Evolutionary conservation across 35 echinoderm and acorn worm genomes (phyloP), one percentile per base, ranked within the genome.

Genomic region (Anneissia japonica): DNA sequence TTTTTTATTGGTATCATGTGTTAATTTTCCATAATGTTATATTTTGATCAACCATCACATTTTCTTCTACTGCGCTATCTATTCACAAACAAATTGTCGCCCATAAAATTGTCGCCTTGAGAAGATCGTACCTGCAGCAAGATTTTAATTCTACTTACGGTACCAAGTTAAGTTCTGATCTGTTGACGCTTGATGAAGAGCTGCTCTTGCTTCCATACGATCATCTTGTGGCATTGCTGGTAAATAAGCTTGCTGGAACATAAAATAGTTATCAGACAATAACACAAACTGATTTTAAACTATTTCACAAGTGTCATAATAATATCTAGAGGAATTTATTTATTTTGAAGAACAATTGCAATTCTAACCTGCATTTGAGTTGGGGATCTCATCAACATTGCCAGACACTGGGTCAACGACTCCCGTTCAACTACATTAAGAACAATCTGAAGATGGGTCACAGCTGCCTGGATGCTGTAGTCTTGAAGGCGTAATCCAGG

Each of bases 151-250:
- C 35, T 3, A 81, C 79, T 81, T 35, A 81, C 75, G 3, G 33
- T 77, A 10, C 75, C 31, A 35, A 5, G 73, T 32, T 26, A 30
- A 32, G 23, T 75, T 75, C 3, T 4, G 32, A 34, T 77, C 30
- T 32, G 0, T 12, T 16, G 0, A 14, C 40, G 35, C 35, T 37
- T 77, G 31, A 39, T 37, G 7, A 9, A 81, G 35, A 26, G 79
- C 79, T 37, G 35, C 36, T 26, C 4, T 40, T 5, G 79, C 79
- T 39, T 81, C 79, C 37, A 81, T 38, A 0, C 35, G 9, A 14
- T 38, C 35, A 40, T 81, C 79, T 81, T 81, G 35, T 38, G 35
- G 79, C 79, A 81, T 81, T 38, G 79, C 38, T 39, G 79, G 79
- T 36, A 81, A 81, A 39, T 12, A 81, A 23, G 79, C 38, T 6